Evolutionary conservation across 92 coral and sea anemone genomes (phyloP).

Genomic region (Isaurus tuberculatus): DNA sequence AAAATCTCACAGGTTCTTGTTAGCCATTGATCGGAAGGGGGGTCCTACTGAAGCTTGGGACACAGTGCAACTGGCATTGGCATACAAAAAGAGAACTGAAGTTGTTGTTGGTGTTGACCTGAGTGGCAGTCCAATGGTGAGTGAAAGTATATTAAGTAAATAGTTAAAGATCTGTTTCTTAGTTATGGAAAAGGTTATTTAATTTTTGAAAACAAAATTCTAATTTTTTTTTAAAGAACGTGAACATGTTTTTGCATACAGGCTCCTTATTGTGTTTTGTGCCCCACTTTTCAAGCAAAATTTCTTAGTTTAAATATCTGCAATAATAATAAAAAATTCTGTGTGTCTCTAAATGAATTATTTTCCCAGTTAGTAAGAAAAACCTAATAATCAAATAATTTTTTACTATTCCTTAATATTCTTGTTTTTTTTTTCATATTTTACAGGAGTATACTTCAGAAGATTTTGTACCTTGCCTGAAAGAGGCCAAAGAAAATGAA

Average conservation of each 20-base stretch:
- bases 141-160: neutral
- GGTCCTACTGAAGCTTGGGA: constrained; percentile 85
- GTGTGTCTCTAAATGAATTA: no score
- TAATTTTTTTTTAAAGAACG: no score
- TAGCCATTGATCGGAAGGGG: constrained; percentile 79
- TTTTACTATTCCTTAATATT: neutral
- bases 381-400: neutral
- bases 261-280: no score
- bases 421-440: neutral
- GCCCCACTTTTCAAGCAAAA: no score
- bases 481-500: constrained; percentile 77
- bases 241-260: no score
- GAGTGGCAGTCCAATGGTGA: constrained; percentile 87
- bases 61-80: constrained; percentile 77
- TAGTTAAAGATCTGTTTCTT: no score
- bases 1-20: constrained; percentile 61
- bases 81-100: constrained; percentile 56
- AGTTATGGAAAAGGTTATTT: no score
- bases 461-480: constrained; percentile 81
- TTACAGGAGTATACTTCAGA: constrained; percentile 67
- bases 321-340: no score
- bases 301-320: no score
- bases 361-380: no score
- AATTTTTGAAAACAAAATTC: no score
- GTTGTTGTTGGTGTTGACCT: constrained; percentile 82